These are phyloP conservation scores for Corbicula japonica DNA, from an alignment of 2,888 invertebrate genomes.

Conservation along the genomic window DNA sequence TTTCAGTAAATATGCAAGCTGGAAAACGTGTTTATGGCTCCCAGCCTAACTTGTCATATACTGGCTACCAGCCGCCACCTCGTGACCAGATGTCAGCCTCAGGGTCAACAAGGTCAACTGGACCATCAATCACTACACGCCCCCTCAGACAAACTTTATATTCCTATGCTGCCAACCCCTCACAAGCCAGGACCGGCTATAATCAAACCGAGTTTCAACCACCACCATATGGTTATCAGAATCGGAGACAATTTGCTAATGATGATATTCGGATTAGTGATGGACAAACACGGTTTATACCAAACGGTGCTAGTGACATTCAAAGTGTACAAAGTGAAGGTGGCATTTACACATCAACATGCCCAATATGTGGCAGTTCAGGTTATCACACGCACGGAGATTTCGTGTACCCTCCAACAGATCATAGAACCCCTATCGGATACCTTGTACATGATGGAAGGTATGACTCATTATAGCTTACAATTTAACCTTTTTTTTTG, in stretches of 20 bases:
- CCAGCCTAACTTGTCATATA: conserved; percentile 62
- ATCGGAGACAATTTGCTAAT: conserved; percentile 64
- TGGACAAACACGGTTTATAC: conserved; percentile 59
- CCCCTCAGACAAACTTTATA: conserved; percentile 66
- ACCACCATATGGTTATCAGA: conserved; percentile 12
- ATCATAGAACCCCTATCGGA: conserved; percentile 53
- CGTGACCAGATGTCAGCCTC: conserved; percentile 41
- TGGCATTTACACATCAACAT: conserved; percentile 66
- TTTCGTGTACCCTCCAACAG: conserved; percentile 65
- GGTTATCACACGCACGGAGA: conserved; percentile 76
- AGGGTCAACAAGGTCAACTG: conserved; percentile 54
- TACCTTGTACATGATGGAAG: conserved; percentile 64
- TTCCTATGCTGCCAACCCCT: conserved; percentile 64
- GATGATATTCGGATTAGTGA: conserved; percentile 70
- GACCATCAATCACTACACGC: conserved; percentile 28
- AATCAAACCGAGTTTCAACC: conserved; percentile 20
- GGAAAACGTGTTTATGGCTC: conserved; percentile 65
- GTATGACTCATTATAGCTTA: conserved; percentile 27
- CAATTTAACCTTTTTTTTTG: too few species aligned
- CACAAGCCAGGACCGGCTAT: conserved; percentile 43
- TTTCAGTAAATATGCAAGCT: conserved; percentile 34
- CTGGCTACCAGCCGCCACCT: conserved; percentile 66
- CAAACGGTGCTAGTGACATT: conserved; percentile 57
- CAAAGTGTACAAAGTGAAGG: conserved; percentile 46
- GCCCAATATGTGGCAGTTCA: conserved; percentile 77